Percentiles rank a stretch among this genome's conserved stretches.
Evolutionary conservation across 2,113 vertebrate genomes (phyloP).

Genomic region (Ariopsis seemanni): DNA sequence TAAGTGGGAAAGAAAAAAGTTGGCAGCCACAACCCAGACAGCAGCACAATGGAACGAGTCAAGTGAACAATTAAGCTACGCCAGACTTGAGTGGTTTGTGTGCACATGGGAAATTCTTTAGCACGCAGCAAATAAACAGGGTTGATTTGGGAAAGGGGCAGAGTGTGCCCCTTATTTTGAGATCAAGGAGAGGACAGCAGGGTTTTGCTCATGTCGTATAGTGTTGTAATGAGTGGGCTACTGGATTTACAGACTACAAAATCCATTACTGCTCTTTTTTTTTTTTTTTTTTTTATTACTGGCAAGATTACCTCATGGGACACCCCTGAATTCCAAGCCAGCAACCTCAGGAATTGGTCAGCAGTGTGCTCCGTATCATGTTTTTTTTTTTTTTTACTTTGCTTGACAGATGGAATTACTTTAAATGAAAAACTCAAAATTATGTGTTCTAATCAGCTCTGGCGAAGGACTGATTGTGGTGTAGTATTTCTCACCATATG

Average conservation of each 20-base stretch:
- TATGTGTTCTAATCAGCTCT: conserved; percentile 38
- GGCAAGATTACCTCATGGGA: conserved; percentile 38
- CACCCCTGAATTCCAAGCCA: conserved; percentile 32
- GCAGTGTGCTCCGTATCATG: background rate
- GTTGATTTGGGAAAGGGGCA: conserved; percentile 54
- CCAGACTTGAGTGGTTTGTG: conserved; percentile 63
- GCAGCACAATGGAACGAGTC: conserved; percentile 65
- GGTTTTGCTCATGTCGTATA: conserved; percentile 28
- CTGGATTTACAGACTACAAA: conserved; percentile 48
- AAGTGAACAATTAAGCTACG: conserved; percentile 64
- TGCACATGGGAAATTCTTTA: conserved; percentile 64
- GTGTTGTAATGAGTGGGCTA: conserved; percentile 48
- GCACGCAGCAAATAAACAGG: conserved; percentile 66
- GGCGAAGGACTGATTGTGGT: conserved; percentile 14
- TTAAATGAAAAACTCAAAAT: conserved; percentile 34
- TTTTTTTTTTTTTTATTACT: conserved; percentile 26
- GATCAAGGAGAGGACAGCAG: conserved; percentile 56
- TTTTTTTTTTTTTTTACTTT: conserved; percentile 4
- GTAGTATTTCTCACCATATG: conserved; percentile 17
- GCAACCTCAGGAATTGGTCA: conserved; percentile 35
- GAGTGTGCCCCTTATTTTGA: conserved; percentile 61
- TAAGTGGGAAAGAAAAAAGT: conserved; percentile 17
- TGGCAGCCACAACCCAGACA: conserved; percentile 57
- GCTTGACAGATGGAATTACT: conserved; percentile 43
- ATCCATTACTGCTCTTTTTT: conserved; percentile 21